Conservation (phyloP, 2,797 vertebrate species). For the Rhodeus uyekii region DNA sequence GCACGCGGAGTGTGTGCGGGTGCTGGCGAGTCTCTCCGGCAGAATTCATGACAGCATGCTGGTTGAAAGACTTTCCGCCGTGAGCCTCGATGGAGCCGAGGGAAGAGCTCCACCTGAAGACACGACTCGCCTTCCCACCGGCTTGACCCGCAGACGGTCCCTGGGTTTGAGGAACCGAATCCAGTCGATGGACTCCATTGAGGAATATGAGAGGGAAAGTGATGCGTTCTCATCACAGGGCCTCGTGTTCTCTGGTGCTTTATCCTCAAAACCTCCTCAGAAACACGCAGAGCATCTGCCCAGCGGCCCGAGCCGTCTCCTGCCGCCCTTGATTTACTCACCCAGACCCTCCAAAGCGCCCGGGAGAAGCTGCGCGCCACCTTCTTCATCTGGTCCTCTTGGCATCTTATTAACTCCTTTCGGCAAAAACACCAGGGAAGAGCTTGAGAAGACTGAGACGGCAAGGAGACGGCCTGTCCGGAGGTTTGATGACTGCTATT, state of each 20-base stretch:
- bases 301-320: not conserved
- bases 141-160: conserved; percentile 36
- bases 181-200: conserved; percentile 73
- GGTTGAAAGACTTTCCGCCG: conserved; percentile 7
- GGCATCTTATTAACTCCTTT: conserved; percentile 69
- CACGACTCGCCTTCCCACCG: not conserved
- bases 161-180: conserved; percentile 50
- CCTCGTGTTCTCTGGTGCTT: conserved; percentile 50
- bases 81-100: conserved; percentile 35
- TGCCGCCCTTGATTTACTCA: conserved; percentile 56
- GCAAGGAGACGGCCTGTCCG: conserved; percentile 17
- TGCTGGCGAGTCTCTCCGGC: conserved; percentile 60
- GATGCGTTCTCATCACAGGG: conserved; percentile 38
- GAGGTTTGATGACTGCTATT: conserved; percentile 70
- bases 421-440: conserved; percentile 37
- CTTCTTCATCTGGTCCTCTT: conserved; percentile 52
- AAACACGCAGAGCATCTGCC: not conserved
- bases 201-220: conserved; percentile 67
- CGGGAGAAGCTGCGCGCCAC: conserved; percentile 10
- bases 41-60: conserved; percentile 38
- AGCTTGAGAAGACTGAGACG: conserved; percentile 8
- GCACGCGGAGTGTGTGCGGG: conserved; percentile 69
- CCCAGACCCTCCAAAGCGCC: conserved; percentile 56
- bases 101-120: conserved; percentile 15
- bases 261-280: conserved; percentile 55